Conservation (phyloP, 2,113 vertebrate species). For the Macheiramphus alcinus region DNA sequence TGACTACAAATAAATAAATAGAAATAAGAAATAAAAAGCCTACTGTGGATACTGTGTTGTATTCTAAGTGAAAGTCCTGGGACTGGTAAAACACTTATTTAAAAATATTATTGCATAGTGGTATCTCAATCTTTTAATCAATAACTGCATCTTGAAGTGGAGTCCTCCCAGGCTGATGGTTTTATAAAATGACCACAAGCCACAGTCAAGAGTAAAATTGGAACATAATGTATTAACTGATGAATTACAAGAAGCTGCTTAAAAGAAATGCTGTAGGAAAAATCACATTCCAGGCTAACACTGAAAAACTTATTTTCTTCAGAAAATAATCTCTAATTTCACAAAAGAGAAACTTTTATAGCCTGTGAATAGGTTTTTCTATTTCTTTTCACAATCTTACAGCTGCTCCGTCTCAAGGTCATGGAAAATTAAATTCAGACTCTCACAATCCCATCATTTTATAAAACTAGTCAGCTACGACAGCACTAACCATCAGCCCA, state of each 20-base stretch:
- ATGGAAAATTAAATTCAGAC: slow-evolving; percentile 35
- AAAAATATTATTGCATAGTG: background rate
- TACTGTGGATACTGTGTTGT: background rate
- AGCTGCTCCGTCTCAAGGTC: background rate
- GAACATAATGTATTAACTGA: background rate
- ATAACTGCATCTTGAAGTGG: background rate
- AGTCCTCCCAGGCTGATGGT: background rate
- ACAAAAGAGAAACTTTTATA: background rate
- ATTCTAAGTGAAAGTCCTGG: background rate
- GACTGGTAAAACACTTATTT: background rate
- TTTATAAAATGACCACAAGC: background rate
- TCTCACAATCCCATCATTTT: slow-evolving; percentile 21
- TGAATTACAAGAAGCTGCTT: background rate
- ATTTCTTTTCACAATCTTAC: background rate
- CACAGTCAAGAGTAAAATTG: background rate
- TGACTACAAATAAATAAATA: background rate
- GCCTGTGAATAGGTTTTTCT: background rate
- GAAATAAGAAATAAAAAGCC: background rate
- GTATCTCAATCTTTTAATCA: background rate
- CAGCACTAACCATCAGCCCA: background rate
- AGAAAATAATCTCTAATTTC: background rate
- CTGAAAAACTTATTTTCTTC: background rate
- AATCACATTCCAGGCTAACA: background rate
- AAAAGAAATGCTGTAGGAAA: background rate
- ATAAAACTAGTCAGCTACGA: slow-evolving; percentile 16